A percentile compares a stretch with the other conserved stretches of the same genome.
These are phyloP conservation scores for Julus scandinavius DNA, from an alignment of 2,888 invertebrate species.

Conservation along the genomic window DNA sequence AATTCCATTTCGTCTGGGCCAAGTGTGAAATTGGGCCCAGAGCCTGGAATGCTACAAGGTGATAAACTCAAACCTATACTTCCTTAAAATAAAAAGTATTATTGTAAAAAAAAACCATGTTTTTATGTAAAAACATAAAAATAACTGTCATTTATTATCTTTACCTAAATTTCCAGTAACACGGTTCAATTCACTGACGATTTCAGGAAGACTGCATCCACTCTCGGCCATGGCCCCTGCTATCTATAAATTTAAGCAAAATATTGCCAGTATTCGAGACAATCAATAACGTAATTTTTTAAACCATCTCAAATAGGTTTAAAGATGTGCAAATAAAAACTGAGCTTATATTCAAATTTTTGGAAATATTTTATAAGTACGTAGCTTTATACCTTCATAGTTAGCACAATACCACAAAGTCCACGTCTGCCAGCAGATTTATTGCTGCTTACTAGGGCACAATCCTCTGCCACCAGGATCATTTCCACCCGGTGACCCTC, in stretches of 20 bases:
- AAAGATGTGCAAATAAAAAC: background rate
- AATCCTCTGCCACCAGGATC: conserved; percentile 77
- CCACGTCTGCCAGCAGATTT: conserved; percentile 73
- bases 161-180: conserved; percentile 61
- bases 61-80: conserved; percentile 78
- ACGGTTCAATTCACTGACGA: conserved; percentile 66
- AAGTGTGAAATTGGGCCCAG: conserved; percentile 73
- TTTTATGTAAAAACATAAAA: too few relatives aligned
- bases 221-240: conserved; percentile 80
- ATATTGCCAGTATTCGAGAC: background rate
- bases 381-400: conserved; percentile 65
- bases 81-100: conserved; percentile 66
- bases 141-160: background rate
- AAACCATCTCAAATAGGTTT: background rate
- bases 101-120: background rate
- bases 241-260: conserved; percentile 69
- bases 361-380: too few relatives aligned
- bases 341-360: too few relatives aligned
- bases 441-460: conserved; percentile 69
- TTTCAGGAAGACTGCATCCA: conserved; percentile 71
- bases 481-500: conserved; percentile 72
- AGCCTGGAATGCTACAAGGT: conserved; percentile 77
- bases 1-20: conserved; percentile 76
- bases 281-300: background rate
- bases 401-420: conserved; percentile 71